Evolutionary conservation across 1,140 invertebrate species (phyloP).

Genomic region (Gonatopus flavifemur): DNA sequence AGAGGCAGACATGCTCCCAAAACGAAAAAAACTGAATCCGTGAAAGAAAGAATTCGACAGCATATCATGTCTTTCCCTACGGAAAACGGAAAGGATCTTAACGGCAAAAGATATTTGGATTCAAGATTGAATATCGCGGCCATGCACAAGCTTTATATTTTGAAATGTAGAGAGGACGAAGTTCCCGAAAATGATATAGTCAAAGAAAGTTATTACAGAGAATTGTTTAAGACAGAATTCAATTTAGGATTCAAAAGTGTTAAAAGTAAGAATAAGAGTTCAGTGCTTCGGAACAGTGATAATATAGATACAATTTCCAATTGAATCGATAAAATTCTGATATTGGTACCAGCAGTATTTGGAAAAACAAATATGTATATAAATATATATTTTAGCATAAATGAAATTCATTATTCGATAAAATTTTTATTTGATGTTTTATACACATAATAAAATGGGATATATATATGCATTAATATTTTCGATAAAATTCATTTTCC

Average conservation of each 20-base stretch:
- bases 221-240: conserved; percentile 39
- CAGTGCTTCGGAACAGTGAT: too few species aligned
- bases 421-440: too few species aligned
- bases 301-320: too few species aligned
- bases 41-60: conserved; percentile 28
- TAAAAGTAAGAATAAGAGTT: conserved; percentile 6
- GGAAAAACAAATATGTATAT: too few species aligned
- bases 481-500: too few species aligned
- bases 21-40: conserved; percentile 33
- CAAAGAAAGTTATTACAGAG: conserved; percentile 37
- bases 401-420: too few species aligned
- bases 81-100: conserved; percentile 22
- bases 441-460: too few species aligned
- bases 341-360: too few species aligned
- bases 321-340: too few species aligned
- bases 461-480: too few species aligned
- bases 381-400: too few species aligned
- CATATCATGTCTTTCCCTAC: conserved; percentile 32
- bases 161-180: conserved; percentile 25
- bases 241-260: conserved; percentile 33
- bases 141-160: conserved; percentile 35
- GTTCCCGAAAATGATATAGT: conserved; percentile 31
- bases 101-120: conserved; percentile 24
- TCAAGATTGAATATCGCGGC: conserved; percentile 27
- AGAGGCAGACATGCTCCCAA: conserved; percentile 32